These are phyloP conservation scores for Vombatus ursinus DNA, from an alignment of 2,113 vertebrate genomes.

Conservation along the genomic window DNA sequence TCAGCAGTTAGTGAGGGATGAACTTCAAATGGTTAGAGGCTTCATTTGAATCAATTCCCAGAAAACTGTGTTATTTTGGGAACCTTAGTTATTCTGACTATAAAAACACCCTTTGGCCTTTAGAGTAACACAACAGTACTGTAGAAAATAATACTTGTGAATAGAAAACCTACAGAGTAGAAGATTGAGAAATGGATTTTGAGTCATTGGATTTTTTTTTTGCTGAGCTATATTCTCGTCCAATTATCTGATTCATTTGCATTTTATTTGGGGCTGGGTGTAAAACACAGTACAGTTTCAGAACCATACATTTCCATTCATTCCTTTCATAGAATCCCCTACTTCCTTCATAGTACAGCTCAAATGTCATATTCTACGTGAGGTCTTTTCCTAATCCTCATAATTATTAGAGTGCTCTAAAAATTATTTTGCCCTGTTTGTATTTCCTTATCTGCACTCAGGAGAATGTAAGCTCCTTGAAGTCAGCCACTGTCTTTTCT, in stretches of 20 bases:
- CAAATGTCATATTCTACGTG: not conserved
- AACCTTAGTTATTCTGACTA: constrained; percentile 64
- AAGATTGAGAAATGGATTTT: constrained; percentile 13
- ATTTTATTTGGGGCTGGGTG: not conserved
- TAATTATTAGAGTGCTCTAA: not conserved
- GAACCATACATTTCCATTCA: not conserved
- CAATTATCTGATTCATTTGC: constrained; percentile 3
- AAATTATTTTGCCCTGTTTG: not conserved
- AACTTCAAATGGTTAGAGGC: constrained; percentile 63
- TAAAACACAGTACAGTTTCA: not conserved
- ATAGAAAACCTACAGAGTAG: constrained; percentile 6
- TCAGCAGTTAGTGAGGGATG: constrained; percentile 51
- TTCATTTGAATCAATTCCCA: constrained; percentile 68
- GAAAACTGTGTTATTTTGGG: constrained; percentile 71
- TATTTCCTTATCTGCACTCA: not conserved
- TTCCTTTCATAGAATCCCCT: not conserved
- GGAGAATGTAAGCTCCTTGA: not conserved
- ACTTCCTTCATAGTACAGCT: not conserved
- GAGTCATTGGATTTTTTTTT: not conserved
- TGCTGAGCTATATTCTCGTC: constrained; percentile 22
- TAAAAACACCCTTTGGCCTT: constrained; percentile 61
- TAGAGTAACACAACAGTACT: constrained; percentile 34
- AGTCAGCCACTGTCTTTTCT: not conserved
- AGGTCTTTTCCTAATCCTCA: not conserved
- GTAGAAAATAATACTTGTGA: constrained; percentile 60